Base-by-base conservation (phyloP, 1,140 invertebrate species). In the Brachionus manjavacas region DNA sequence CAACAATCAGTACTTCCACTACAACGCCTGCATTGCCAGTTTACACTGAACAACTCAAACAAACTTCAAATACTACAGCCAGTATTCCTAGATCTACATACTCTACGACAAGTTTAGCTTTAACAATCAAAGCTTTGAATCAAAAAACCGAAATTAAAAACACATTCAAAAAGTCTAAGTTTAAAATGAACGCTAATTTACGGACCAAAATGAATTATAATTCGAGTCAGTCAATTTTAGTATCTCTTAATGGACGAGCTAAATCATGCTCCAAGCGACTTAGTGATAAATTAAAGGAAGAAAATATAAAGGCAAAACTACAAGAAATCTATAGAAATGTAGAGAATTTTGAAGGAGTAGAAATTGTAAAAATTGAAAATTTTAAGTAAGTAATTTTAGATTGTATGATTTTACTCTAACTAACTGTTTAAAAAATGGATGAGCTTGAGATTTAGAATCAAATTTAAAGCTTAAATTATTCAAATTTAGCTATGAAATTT, bases 301-400 rank as follows among this genome's bases (percentile, higher is more conserved):
- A 52, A 3, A 28, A 49, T 49, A 23, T 76, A 49, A 46, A 76
- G 46, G 23, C 1, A 6, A 76, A 76, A 76, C 16, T 76, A 76
- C 23, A 76, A 2, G 25, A 76, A 20, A 49, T 76, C 28, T 76
- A 76, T 28, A 76, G 46, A 6, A 16, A 76, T n/a, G 12, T 76
- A 12, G 72, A 46, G 52, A 76, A 76, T 31, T 81, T 81, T 68
- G 79, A 81, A 25, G n/a, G 52, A 81, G 79, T 81, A 55, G 79
- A 28, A 60, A 64, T 81, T 14, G 28, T 64, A 64, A 39, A 60
- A 81, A 81, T 81, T 31, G 35, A 81, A 64, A 81, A 39, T 64
- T 64, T 41, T 9, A 60, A 20, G 79, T 81, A 81, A 35, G 14
- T 43, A 23, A 16, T 20, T 20, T 60, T 60, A 25, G 16, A 60